Evolutionary conservation across 2,888 invertebrate genomes (phyloP).

Genomic region (Lasioglossum villosulum): DNA sequence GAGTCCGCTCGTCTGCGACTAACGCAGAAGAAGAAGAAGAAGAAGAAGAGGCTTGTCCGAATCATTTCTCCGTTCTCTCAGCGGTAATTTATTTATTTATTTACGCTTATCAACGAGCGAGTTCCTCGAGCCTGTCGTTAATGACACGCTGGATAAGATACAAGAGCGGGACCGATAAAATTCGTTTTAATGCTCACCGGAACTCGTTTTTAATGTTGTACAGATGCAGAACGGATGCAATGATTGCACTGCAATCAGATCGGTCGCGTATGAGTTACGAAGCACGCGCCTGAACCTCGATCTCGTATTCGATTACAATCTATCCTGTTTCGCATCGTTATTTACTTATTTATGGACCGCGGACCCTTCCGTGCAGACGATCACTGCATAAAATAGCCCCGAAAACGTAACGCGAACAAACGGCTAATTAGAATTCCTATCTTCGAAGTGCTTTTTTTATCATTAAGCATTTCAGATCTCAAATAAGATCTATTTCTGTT

Average conservation of each 20-base stretch:
- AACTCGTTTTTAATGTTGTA: neutral
- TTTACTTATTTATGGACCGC: neutral
- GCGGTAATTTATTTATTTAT: neutral
- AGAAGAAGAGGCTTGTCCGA: neutral
- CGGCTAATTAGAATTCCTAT: neutral
- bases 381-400: neutral
- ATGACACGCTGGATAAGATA: neutral
- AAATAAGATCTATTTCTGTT: too few relatives aligned
- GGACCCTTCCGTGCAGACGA: neutral
- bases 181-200: neutral
- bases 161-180: neutral
- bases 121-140: neutral
- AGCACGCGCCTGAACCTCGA: neutral
- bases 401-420: neutral
- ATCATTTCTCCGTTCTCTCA: neutral
- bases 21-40: neutral
- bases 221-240: slow-evolving; percentile 23
- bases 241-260: neutral
- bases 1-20: neutral
- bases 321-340: neutral
- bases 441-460: too few relatives aligned
- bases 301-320: neutral
- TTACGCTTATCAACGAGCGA: slow-evolving; percentile 1
- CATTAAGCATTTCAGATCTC: too few relatives aligned
- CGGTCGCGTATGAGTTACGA: neutral